Base-by-base conservation (phyloP, 2,888 invertebrate genomes). In the Drosophila birchii region DNA sequence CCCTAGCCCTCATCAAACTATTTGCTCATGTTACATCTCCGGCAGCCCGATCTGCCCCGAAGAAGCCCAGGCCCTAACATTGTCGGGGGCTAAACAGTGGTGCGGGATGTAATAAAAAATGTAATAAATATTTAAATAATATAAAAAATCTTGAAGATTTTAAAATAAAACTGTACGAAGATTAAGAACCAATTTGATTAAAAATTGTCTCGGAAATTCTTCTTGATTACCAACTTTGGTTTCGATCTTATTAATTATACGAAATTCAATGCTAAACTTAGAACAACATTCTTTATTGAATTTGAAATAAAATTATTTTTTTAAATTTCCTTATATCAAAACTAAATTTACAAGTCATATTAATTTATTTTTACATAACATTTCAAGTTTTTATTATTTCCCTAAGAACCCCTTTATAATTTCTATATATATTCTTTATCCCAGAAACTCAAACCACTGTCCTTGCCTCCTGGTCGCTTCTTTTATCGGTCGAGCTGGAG, bases 11-110 rank as follows among this genome's bases (percentile, higher is more conserved):
- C 68, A 53, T 51, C 60, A 62, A 63, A 79, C 76, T 81, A 81
- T 86, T 88, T 80, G 86, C 76, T 81, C 88, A 86, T 86, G 68
- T 86, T 86, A 86, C 86, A 85, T 76, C 59, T 78, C 64, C 63
- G 67, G 69, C 74, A 76, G 78, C 68, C 63, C 73, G 80, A 82
- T 74, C 67, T 44, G 55, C 34, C 38, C 56, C 26, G 43, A 16
- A 41, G 55, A 54, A 34, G 34, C 44, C 53, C 47, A 59, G 59
- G 53, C 56, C 54, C 69, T 53, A 57, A 74, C 66, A 66, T 32
- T 57, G 73, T 77, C 59, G 56, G 23, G 29, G 38, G 14, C 32
- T 38, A 18, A 5, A 63, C 71, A 70, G 61, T 71, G 71, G 70
- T 56, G 34, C 5, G 8, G 18, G 11, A 38, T 38, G 12, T 20